Conservation (phyloP, 2,113 vertebrate species). For the Anas platyrhynchos region DNA sequence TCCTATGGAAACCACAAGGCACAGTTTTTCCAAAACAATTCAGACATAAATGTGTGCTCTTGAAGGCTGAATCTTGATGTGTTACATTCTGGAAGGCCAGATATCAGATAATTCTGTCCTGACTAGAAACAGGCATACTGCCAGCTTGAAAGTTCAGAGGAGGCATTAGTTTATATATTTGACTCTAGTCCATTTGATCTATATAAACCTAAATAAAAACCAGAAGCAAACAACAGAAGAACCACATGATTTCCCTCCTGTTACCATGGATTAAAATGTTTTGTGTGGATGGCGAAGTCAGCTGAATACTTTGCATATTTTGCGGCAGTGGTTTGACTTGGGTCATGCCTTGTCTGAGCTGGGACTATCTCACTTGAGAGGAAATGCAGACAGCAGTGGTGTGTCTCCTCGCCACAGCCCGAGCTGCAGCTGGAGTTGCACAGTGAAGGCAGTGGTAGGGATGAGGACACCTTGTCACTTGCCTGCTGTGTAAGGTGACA, state of each 20-base stretch:
- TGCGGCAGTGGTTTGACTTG: neutral
- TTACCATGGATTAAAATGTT: neutral
- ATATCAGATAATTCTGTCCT: neutral
- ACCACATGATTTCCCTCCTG: neutral
- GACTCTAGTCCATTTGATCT: neutral
- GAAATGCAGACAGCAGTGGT: neutral
- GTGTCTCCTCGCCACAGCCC: neutral
- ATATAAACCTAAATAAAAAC: neutral
- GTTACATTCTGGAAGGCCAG: neutral
- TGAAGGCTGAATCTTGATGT: neutral
- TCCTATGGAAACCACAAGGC: neutral
- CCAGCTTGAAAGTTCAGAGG: neutral
- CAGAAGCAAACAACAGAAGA: neutral
- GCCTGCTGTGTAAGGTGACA: neutral
- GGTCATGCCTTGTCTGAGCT: neutral
- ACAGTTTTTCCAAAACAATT: neutral
- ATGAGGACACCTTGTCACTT: neutral
- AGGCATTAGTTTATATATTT: neutral
- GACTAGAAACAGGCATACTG: neutral
- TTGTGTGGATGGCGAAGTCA: neutral
- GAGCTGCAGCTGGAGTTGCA: neutral
- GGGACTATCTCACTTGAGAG: neutral
- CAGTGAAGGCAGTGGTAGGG: neutral
- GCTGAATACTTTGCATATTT: neutral
- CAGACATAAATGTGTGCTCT: neutral